phyloP scores from a whole-genome alignment of 1,140 invertebrate species.

The Ectropis grisescens region DNA sequence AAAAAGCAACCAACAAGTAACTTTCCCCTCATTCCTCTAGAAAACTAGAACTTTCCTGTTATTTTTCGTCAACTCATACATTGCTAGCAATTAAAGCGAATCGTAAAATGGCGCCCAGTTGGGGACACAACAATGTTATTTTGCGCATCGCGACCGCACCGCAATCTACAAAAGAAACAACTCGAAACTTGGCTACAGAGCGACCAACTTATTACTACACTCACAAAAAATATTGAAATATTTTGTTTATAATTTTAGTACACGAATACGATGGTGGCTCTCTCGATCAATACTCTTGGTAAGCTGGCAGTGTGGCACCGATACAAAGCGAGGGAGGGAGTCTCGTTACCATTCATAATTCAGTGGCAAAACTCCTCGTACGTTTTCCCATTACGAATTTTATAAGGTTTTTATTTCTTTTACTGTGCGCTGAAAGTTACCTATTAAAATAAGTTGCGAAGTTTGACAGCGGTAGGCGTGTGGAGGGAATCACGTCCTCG shows the following conservation, averaged over 20 bases:
- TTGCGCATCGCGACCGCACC: conserved; percentile 36
- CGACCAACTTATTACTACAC: too few species aligned
- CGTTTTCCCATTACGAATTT: conserved; percentile 67
- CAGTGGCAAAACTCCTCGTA: conserved; percentile 52
- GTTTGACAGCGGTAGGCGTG: conserved; percentile 35
- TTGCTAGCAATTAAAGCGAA: too few species aligned
- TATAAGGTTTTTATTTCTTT: conserved; percentile 68
- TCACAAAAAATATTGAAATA: too few species aligned
- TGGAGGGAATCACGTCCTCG: too few species aligned
- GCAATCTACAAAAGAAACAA: conserved; percentile 59
- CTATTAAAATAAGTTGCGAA: conserved; percentile 10
- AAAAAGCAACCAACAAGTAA: too few species aligned
- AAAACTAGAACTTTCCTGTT: too few species aligned
- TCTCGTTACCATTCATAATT: conserved; percentile 69
- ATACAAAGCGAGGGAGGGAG: conserved; percentile 37
- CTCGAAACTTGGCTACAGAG: conserved; percentile 39
- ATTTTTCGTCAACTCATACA: too few species aligned
- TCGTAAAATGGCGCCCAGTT: too few species aligned
- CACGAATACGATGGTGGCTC: too few species aligned
- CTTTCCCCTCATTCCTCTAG: too few species aligned
- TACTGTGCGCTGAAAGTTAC: conserved; percentile 22
- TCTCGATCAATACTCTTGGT: too few species aligned
- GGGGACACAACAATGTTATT: conserved; percentile 36
- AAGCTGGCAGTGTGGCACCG: conserved; percentile 9
- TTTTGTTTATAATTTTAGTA: too few species aligned